Percentiles rank a stretch among this genome's conserved stretches.
Evolutionary conservation across 2,797 vertebrate species (phyloP).

Genomic region (Acipenser oxyrinchus): DNA sequence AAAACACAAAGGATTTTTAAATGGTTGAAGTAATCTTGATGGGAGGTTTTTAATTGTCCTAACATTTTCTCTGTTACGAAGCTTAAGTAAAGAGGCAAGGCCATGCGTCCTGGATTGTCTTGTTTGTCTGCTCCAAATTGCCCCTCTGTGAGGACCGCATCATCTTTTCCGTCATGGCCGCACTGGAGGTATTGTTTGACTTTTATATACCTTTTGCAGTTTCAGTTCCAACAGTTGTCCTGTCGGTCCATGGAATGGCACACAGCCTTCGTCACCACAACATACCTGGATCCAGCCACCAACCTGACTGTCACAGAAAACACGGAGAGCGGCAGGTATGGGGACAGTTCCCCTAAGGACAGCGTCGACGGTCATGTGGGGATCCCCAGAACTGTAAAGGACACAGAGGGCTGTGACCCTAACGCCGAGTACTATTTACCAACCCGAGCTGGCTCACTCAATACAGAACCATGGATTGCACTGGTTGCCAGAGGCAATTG

Average conservation of each 20-base stretch:
- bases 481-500: constrained; percentile 58
- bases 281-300: constrained; percentile 49
- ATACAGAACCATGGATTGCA: constrained; percentile 49
- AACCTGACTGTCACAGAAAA: constrained; percentile 47
- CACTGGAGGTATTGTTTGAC: not conserved
- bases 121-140: not conserved
- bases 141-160: not conserved
- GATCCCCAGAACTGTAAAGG: constrained; percentile 37
- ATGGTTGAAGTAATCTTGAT: too few species aligned
- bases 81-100: not conserved
- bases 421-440: constrained; percentile 50
- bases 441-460: constrained; percentile 4
- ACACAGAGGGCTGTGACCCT: constrained; percentile 49
- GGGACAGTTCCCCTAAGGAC: constrained; percentile 56
- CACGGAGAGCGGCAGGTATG: constrained; percentile 58
- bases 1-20: too few species aligned
- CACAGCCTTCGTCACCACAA: constrained; percentile 55
- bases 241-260: constrained; percentile 52
- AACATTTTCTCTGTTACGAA: not conserved
- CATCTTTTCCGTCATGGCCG: not conserved
- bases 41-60: too few species aligned
- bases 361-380: constrained; percentile 53
- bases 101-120: not conserved
- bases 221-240: not conserved
- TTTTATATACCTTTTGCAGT: not conserved